Base-by-base conservation (phyloP, 2,113 vertebrate genomes). In the Theristicus caerulescens region DNA sequence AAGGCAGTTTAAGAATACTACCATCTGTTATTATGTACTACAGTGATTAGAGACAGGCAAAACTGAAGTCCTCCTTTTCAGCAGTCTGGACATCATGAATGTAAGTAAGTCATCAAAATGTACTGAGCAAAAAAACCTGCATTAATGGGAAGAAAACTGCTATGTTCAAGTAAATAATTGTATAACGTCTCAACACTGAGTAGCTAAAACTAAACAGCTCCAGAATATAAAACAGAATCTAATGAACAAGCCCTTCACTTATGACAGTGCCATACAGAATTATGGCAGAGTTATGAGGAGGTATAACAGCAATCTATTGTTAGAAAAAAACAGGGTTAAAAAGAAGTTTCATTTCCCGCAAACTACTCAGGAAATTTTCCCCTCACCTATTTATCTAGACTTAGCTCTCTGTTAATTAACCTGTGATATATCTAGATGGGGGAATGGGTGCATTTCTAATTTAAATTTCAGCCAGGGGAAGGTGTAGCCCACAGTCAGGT, bases 1-100 rank as follows among this genome's bases (percentile, higher is more conserved):
- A 88, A 88, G 44, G 21, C 26, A 71, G 47, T 93, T 93, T 70
- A 86, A 72, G 65, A 96, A 73, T 90, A 83, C 47, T 82, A n/a
- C 51, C 82, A 86, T 94, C 82, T 92, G 76, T 80, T 95, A 55
- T 92, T 94, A 91, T 85, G 40, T 66, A 90, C 40, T 87, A 78
- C 64, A 86, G 59, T 55, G 51, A 85, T 70, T 47, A 88, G 44
- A 92, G 82, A 84, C 69, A 95, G 80, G 42, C 86, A 84, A 94
- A 95, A 93, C 61, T 64, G 55, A 65, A 88, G 54, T 90, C 62
- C 31, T 92, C 66, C 31, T 71, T 87, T 96, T 91, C 57, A 96
- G 42, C 62, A 96, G 49, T 49, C 36, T 90, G 49, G 34, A 90
- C 58, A 88, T 66, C 44, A 78, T 62, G 13, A 86, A 88, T 70